Conservation (phyloP, 2,113 vertebrate genomes). For the Perognathus longimembris region DNA sequence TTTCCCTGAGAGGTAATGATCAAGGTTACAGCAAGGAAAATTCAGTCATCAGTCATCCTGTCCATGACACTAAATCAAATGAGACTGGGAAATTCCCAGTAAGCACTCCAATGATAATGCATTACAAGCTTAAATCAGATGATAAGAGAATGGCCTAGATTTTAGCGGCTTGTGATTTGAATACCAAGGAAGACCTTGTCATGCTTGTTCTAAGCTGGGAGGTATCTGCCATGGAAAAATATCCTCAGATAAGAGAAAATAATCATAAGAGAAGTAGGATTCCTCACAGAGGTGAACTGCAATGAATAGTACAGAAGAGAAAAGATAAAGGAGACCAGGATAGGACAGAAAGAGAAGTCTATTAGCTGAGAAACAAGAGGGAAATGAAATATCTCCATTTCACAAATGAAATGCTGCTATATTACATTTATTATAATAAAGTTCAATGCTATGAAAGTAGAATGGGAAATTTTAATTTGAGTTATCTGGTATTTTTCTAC, state of each 20-base stretch:
- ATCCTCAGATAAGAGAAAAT: too few species aligned
- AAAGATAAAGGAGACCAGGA: background rate
- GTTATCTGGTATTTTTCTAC: background rate
- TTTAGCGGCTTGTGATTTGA: background rate
- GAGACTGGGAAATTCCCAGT: background rate
- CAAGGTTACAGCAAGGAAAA: background rate
- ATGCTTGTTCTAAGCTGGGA: conserved; percentile 4
- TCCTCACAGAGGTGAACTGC: background rate
- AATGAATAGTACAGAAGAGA: background rate
- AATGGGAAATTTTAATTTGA: background rate
- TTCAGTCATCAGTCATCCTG: background rate
- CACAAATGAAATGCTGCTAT: background rate
- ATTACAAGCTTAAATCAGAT: background rate
- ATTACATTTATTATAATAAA: background rate
- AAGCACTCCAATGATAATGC: background rate
- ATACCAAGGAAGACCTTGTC: background rate
- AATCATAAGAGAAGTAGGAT: background rate
- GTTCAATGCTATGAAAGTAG: background rate
- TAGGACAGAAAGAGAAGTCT: background rate
- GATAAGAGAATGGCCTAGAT: background rate
- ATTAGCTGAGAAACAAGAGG: background rate
- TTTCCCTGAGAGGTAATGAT: background rate
- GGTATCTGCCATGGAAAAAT: background rate
- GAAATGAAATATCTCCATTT: background rate
- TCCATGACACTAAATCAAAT: background rate